Evolutionary conservation across 1,140 invertebrate genomes (phyloP).

Genomic region (Philaenus spumarius): DNA sequence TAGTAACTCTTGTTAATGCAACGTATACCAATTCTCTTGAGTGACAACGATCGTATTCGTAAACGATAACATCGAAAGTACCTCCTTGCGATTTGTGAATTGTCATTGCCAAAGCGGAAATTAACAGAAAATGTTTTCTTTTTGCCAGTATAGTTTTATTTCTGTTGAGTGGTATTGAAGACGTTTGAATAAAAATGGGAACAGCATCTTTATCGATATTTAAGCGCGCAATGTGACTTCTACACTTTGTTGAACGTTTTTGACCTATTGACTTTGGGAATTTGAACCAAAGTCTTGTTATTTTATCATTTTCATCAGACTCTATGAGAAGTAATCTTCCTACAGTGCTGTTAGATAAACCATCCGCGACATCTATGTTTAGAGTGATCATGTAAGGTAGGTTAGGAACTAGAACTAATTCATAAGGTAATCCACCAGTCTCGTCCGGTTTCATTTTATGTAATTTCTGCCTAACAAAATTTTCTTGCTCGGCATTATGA

Average conservation of each 20-base stretch:
- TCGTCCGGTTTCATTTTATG: no score
- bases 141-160: constrained; percentile 32
- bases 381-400: no score
- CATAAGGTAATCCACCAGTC: no score
- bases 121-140: constrained; percentile 33
- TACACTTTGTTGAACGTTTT: not conserved
- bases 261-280: not conserved
- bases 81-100: constrained; percentile 32
- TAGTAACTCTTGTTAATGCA: constrained; percentile 26
- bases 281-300: not conserved
- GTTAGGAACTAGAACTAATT: no score
- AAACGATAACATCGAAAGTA: constrained; percentile 29
- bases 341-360: constrained; percentile 3
- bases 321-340: not conserved
- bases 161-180: constrained; percentile 27
- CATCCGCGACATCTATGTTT: no score
- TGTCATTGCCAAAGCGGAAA: constrained; percentile 32
- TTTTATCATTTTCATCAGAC: not conserved
- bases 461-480: no score
- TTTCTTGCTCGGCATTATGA: no score
- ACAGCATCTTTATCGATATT: no score
- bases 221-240: no score
- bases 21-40: constrained; percentile 27
- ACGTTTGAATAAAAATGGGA: not conserved
- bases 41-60: constrained; percentile 23